These are phyloP conservation scores for Branchinecta lynchi DNA, from an alignment of 1,140 invertebrate genomes.

Conservation along the genomic window DNA sequence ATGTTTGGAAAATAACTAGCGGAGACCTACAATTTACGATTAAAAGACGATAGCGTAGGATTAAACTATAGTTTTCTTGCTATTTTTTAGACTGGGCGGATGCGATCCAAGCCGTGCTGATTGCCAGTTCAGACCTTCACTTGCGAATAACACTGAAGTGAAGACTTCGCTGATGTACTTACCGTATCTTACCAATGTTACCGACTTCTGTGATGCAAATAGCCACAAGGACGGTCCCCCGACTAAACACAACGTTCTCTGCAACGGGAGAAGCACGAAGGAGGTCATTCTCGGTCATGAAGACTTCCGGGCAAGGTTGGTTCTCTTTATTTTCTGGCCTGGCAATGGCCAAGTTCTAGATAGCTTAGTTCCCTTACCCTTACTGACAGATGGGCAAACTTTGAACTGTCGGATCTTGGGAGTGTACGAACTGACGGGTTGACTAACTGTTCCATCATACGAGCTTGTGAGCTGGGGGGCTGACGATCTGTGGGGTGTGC, in stretches of 20 bases:
- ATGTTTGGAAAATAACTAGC: too few species aligned
- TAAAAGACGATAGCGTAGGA: too few species aligned
- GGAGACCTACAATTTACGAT: too few species aligned
- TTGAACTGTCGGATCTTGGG: too few species aligned
- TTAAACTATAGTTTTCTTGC: not conserved
- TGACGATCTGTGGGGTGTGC: too few species aligned
- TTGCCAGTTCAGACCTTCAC: conserved; percentile 16
- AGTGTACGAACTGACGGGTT: too few species aligned
- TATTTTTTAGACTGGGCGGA: conserved; percentile 29
- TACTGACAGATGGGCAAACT: too few species aligned
- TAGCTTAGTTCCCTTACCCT: too few species aligned
- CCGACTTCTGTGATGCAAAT: conserved; percentile 42
- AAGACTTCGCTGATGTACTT: conserved; percentile 41
- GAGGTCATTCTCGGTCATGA: conserved; percentile 43
- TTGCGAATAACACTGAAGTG: conserved; percentile 26
- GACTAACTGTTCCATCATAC: too few species aligned
- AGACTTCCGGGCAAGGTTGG: conserved; percentile 37
- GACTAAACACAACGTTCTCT: conserved; percentile 50
- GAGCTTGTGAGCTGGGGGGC: too few species aligned
- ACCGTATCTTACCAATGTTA: conserved; percentile 28
- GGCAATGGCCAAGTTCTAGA: too few species aligned
- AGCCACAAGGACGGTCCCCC: conserved; percentile 44
- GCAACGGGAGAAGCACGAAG: conserved; percentile 40
- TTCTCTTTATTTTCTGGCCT: not conserved
- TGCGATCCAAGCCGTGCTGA: conserved; percentile 27